phyloP scores from a whole-genome alignment of 2,888 invertebrate genomes.

The Zootermopsis nevadensis region DNA sequence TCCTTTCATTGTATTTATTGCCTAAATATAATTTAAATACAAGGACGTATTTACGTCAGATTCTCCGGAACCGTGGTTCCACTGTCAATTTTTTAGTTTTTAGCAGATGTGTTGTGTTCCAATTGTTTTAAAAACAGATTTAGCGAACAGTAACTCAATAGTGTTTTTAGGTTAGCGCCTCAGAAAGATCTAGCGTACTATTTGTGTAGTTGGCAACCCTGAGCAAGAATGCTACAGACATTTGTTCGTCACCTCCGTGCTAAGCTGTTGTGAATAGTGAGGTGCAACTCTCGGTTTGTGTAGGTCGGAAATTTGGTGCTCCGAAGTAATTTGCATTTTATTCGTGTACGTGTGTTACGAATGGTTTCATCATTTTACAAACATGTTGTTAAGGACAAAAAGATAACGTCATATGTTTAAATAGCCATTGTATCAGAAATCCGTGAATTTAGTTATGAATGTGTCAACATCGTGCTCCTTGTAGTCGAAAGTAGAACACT shows the following conservation, averaged over 20 bases:
- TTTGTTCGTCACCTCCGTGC: slow-evolving; percentile 51
- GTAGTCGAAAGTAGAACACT: slow-evolving; percentile 47
- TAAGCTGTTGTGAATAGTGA: slow-evolving; percentile 49
- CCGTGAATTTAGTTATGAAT: slow-evolving; percentile 40
- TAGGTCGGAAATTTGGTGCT: slow-evolving; percentile 49
- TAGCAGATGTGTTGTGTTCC: no score
- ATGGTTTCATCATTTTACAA: slow-evolving; percentile 45
- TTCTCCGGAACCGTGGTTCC: no score
- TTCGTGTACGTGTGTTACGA: slow-evolving; percentile 51
- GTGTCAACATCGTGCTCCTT: slow-evolving; percentile 33
- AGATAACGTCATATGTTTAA: slow-evolving; percentile 48
- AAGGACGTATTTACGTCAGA: no score
- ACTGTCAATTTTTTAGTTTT: no score
- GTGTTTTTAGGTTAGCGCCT: neutral
- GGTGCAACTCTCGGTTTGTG: slow-evolving; percentile 51
- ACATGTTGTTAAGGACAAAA: slow-evolving; percentile 52
- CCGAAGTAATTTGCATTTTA: slow-evolving; percentile 38
- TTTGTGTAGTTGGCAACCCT: slow-evolving; percentile 39
- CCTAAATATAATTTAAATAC: no score
- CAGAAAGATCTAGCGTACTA: neutral
- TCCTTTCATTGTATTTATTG: no score
- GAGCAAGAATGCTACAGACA: slow-evolving; percentile 40
- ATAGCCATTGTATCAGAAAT: slow-evolving; percentile 30
- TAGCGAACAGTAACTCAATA: neutral
- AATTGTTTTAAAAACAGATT: neutral